Evolutionary conservation across 2,888 invertebrate species (phyloP), one percentile per base, ranked within the genome.

Genomic region (Philereme transversata): DNA sequence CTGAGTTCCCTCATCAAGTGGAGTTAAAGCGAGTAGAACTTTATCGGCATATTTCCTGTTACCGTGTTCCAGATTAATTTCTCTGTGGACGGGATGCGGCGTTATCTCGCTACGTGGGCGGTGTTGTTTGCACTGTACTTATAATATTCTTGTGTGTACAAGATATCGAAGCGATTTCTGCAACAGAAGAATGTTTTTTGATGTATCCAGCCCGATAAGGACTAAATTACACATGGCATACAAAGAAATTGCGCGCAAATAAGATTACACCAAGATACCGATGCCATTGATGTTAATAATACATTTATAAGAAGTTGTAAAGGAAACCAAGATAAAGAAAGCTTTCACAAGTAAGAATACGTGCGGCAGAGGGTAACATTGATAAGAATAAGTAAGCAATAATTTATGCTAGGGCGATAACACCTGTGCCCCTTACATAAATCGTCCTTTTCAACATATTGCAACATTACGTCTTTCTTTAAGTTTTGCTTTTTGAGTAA

Each of bases 131-230:
- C 80, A 83, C 77, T 81, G 77, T 81, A 84, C 88, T 87, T 87
- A 79, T 82, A 86, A 87, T 86, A 83, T 83, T 86, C 88, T 90
- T 90, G 87, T 86, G 74, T 84, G 77, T 77, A 84, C 86, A 87
- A 90, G 90, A 87, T 88, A 88, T 86, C 72, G 77, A 81, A 88
- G 86, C 81, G 82, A 87, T 87, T 83, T 90, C 91, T 91, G 90
- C 80, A 92, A 92, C 88, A 90, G 90, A 81, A 81, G 78, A 81
- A 77, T 77, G 70, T 71, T 69, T 22, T 65, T 74, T 77, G 68
- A 78, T 75, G 55, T 75, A 40, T 69, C 66, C 67, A 65, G 71
- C 61, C 62, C 72, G 79, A 82, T 81, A 81, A 77, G 51, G 60
- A 57, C 56, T 33, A 48, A n/a, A 43, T 5, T 41, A 38, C 43